Percentiles rank a stretch among this genome's conserved stretches.
These are phyloP conservation scores for Onychostoma macrolepis DNA, from an alignment of 2,113 vertebrate species.

Conservation along the genomic window DNA sequence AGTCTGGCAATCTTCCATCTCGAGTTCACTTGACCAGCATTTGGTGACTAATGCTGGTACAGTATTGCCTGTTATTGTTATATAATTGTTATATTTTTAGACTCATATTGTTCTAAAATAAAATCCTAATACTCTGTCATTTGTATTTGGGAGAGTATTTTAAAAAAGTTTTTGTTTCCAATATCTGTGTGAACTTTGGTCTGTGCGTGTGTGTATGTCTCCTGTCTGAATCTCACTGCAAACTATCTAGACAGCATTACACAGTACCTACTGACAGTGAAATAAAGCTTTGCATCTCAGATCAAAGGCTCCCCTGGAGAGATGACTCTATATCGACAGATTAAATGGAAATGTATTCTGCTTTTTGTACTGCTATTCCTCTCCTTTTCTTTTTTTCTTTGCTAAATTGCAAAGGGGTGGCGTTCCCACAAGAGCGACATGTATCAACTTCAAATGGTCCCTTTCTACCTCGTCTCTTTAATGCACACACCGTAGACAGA, in stretches of 20 bases:
- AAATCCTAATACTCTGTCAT: background rate
- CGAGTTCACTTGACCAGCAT: background rate
- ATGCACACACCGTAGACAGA: conserved; percentile 45
- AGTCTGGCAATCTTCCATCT: background rate
- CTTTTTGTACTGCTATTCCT: conserved; percentile 49
- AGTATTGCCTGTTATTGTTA: background rate
- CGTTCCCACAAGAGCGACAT: conserved; percentile 54
- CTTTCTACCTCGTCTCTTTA: conserved; percentile 50
- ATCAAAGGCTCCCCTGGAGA: conserved; percentile 52
- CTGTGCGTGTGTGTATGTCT: background rate
- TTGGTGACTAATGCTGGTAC: background rate
- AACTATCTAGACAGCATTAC: conserved; percentile 1
- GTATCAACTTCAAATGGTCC: conserved; percentile 55
- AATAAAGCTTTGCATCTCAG: conserved; percentile 44
- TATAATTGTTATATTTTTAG: background rate
- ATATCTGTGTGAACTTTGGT: conserved; percentile 1
- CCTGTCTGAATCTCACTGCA: conserved; percentile 21
- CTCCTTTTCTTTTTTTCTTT: conserved; percentile 42
- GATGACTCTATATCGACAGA: conserved; percentile 57
- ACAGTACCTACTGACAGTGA: conserved; percentile 44
- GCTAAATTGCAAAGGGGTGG: conserved; percentile 56
- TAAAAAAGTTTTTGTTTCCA: background rate
- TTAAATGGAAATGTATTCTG: conserved; percentile 62
- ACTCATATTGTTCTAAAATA: background rate
- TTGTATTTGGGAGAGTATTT: background rate